phyloP scores from a whole-genome alignment of 2,888 invertebrate genomes.

The Heliconius ismenius region DNA sequence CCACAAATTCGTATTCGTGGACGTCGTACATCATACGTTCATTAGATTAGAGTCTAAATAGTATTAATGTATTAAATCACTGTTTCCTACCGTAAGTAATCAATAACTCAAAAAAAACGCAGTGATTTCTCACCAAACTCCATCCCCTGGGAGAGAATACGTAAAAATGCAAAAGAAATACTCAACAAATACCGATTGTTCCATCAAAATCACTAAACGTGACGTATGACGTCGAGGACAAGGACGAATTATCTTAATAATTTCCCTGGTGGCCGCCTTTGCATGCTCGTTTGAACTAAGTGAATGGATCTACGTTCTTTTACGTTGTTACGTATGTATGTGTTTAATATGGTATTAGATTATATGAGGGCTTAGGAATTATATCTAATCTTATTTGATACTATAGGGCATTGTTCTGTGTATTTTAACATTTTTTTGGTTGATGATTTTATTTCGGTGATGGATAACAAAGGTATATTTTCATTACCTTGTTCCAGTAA shows the following conservation, averaged over 20 bases:
- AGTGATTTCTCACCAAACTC: background rate
- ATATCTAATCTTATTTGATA: background rate
- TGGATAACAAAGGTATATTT: background rate
- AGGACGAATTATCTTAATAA: conserved; percentile 60
- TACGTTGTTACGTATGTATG: background rate
- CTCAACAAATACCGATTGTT: conserved; percentile 33
- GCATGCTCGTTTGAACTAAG: conserved; percentile 46
- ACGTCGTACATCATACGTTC: too few relatives aligned
- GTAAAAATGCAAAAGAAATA: background rate
- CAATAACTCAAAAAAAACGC: background rate
- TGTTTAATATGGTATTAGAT: conserved; percentile 10
- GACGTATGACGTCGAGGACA: conserved; percentile 51
- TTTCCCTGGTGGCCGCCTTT: conserved; percentile 61
- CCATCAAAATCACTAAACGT: conserved; percentile 39
- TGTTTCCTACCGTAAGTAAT: background rate
- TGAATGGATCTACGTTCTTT: conserved; percentile 14
- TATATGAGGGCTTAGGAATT: background rate
- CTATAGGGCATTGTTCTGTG: background rate
- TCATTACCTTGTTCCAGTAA: background rate
- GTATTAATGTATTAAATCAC: background rate
- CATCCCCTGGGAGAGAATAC: background rate
- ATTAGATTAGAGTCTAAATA: too few relatives aligned
- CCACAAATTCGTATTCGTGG: background rate
- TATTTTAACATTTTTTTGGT: background rate
- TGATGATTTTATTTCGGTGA: background rate